Percentiles rank a stretch among this genome's conserved stretches.
phyloP scores from a whole-genome alignment of 2,797 vertebrate species.

The Adrianichthys oophorus region DNA sequence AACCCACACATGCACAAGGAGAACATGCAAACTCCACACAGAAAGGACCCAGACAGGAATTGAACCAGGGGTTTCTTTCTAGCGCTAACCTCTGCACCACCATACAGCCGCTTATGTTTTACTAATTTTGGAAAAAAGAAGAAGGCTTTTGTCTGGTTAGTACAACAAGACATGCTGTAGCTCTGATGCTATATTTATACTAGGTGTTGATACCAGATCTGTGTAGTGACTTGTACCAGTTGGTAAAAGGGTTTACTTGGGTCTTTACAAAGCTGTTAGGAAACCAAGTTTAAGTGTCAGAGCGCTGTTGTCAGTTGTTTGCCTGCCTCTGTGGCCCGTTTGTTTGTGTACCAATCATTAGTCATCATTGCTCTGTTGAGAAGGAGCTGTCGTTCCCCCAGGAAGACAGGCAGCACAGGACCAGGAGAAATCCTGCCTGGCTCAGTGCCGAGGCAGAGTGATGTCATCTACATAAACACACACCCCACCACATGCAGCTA shows the following conservation, averaged over 20 bases:
- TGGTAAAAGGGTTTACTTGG: conserved; percentile 2
- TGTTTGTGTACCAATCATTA: conserved; percentile 53
- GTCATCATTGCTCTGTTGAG: conserved; percentile 56
- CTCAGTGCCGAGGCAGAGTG: conserved; percentile 52
- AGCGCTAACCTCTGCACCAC: no score
- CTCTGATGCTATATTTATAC: no score
- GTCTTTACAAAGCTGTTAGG: conserved; percentile 18
- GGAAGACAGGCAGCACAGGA: conserved; percentile 38
- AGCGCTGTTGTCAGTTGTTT: conserved; percentile 30
- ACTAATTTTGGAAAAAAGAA: no score
- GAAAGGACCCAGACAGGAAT: no score
- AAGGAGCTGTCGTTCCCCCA: conserved; percentile 21
- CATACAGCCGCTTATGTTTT: no score
- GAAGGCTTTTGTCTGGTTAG: no score
- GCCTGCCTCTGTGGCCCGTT: conserved; percentile 34
- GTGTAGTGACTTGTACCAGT: conserved; percentile 3
- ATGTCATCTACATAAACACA: conserved; percentile 53
- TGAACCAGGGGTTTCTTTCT: no score
- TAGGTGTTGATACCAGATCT: neutral
- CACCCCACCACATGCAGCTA: conserved; percentile 23
- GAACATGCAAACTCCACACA: no score
- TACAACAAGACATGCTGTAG: no score
- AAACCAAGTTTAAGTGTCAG: conserved; percentile 35
- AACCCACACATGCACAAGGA: no score
- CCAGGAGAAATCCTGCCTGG: conserved; percentile 60